These are phyloP conservation scores for Dicyrtomina minuta DNA, from an alignment of 2,888 invertebrate genomes.

Conservation along the genomic window DNA sequence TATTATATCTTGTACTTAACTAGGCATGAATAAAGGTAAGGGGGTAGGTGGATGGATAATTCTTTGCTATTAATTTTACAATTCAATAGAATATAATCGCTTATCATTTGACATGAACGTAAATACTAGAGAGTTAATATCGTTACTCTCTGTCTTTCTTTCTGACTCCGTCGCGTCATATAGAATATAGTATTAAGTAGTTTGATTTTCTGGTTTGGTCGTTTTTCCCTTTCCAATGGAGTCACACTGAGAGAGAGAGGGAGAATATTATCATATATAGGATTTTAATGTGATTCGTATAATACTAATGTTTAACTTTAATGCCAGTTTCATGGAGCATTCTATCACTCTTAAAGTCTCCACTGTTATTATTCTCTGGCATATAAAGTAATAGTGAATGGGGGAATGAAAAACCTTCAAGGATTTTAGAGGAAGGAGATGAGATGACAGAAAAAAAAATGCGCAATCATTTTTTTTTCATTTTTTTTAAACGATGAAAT, in stretches of 20 bases:
- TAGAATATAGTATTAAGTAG: background rate
- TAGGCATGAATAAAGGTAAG: background rate
- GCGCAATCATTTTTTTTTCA: too few relatives aligned
- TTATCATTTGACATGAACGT: background rate
- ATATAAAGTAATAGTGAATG: too few relatives aligned
- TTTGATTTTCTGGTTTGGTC: background rate
- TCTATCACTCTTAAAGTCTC: too few relatives aligned
- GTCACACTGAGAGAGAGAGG: background rate
- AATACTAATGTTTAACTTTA: too few relatives aligned
- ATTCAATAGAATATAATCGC: background rate
- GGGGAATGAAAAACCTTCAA: too few relatives aligned
- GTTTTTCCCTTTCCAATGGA: background rate
- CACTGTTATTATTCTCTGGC: too few relatives aligned
- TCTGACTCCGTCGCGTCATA: background rate
- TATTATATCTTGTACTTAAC: too few relatives aligned
- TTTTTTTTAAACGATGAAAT: too few relatives aligned
- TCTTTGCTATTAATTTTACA: conserved; percentile 6
- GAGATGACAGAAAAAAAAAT: too few relatives aligned
- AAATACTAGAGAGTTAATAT: background rate
- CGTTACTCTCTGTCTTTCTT: background rate
- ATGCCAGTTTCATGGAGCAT: too few relatives aligned
- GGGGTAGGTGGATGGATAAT: background rate
- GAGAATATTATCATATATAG: background rate
- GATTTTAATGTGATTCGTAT: too few relatives aligned
- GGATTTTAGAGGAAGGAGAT: too few relatives aligned